Evolutionary conservation across 2,888 invertebrate species (phyloP), one percentile per base, ranked within the genome.

Genomic region (Cerastis rubricosa): DNA sequence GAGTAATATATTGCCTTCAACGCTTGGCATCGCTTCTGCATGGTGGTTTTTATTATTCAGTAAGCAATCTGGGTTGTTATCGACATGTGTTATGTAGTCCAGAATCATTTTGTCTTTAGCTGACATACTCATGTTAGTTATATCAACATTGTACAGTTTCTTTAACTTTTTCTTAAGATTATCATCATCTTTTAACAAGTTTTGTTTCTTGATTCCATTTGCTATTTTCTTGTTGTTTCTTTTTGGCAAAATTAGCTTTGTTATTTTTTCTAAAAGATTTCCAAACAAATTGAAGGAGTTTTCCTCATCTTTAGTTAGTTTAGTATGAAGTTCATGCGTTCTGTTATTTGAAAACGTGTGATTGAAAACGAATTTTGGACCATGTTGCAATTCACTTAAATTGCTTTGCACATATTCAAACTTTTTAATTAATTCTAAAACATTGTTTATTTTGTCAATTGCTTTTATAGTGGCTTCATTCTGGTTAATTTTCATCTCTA

Each of bases 91-190:
- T 40, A 96, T 85, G 78, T 96, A 96, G 85, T 96, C 95, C 54
- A 95, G 86, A 35, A 96, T 81, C 51, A 96, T 82, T 89, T 92
- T 94, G 85, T 96, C 96, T 88, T 96, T 96, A 12, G 89, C 81
- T n/a, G 93, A 91, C 25, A 95, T 74, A 67, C 89, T 91, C 67
- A 90, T 84, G 63, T 91, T 91, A 25, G 74, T 86, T 22, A 93
- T 65, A 85, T 94, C 91, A 9, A 92, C 87, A 45, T 93, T 88
- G 76, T 91, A 93, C 22, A 91, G 79, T 57, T 89, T 85, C 78
- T 91, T 90, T 6, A 94, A 70, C 76, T 91, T 91, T n/a, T 90
- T 87, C 57, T 87, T 91, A 1, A 93, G 49, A 47, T 88, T 84
- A 9, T 91, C 86, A 40, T 88, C 81, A 59, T 85, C 84, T 14